Evolutionary conservation across 2,888 invertebrate species (phyloP).

Genomic region (Pseudoips prasinana): DNA sequence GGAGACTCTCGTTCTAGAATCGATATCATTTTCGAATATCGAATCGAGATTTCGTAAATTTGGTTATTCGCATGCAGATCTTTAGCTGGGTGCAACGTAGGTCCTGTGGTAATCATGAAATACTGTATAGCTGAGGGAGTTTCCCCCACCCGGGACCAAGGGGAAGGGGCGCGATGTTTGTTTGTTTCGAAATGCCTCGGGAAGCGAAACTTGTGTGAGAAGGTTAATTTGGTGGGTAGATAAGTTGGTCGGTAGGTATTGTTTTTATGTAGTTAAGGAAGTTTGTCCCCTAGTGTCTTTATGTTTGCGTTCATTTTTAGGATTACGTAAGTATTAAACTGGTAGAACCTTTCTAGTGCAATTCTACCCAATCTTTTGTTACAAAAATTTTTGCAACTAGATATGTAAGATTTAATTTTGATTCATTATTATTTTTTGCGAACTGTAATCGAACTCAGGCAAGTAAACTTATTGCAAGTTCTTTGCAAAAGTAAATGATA

Average conservation of each 20-base stretch:
- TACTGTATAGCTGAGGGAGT: conserved; percentile 39
- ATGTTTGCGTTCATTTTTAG: too few species aligned
- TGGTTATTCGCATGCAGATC: conserved; percentile 71
- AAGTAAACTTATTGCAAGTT: too few species aligned
- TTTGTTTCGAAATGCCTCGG: conserved; percentile 44
- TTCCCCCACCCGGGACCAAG: conserved; percentile 31
- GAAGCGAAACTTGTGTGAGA: conserved; percentile 44
- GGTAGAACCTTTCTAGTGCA: too few species aligned
- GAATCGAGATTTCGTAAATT: conserved; percentile 63
- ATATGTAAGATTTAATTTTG: too few species aligned
- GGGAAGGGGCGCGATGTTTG: conserved; percentile 36
- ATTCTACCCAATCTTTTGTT: too few species aligned
- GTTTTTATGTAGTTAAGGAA: conserved; percentile 30
- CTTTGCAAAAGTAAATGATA: too few species aligned
- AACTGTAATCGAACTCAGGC: too few species aligned
- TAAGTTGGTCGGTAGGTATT: conserved; percentile 45
- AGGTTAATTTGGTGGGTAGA: conserved; percentile 49
- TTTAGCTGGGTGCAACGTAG: conserved; percentile 51
- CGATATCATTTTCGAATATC: conserved; percentile 56
- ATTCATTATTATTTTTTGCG: too few species aligned
- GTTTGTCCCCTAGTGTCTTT: conserved; percentile 20
- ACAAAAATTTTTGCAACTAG: too few species aligned
- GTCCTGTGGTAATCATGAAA: conserved; percentile 48
- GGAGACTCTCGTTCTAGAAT: conserved; percentile 45
- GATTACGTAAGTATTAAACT: too few species aligned